Evolutionary conservation across 2,888 invertebrate genomes (phyloP), one percentile per base, ranked within the genome.

Genomic region (Metopia argyrocephala): DNA sequence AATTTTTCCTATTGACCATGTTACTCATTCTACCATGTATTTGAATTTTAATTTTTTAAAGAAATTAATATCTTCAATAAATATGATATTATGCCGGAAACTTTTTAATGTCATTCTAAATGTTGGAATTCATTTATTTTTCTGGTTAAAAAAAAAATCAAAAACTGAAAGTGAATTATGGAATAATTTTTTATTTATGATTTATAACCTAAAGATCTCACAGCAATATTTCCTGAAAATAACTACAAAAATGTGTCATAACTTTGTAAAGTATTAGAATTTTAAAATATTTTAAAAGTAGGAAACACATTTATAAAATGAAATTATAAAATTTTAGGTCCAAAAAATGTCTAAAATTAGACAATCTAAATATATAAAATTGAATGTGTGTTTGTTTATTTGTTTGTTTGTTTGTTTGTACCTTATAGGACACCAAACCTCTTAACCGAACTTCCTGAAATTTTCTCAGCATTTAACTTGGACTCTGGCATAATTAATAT

Each of bases 201-300:
- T 79, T 79, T 76, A 79, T 71, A 52, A 12, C n/a, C 61, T 59
- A 48, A 50, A 50, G 75, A 56, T 56, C 70, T 71, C 38, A 79
- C 46, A 20, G 31, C 61, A 56, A 66, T 21, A 38, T 9, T 48
- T 38, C 7, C 4, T 7, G 20, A n/a, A 21, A 4, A 31, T 28
- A 15, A 1, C 21, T 5, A 28, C 5, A 28, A 25, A 15, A 15
- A 31, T 20, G 5, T 38, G 9, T 38, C 15, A 38, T 38, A 12
- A 38, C 38, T 38, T 38, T 9, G 12, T 38, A 38, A 73, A 38
- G 48, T 31, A 50, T 74, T 38, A 12, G 3, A 12, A 20, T 0
- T 59, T n/a, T n/a, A n/a, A n/a, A n/a, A n/a, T n/a, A n/a, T n/a
- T n/a, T n/a, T n/a, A n/a, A n/a, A n/a, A n/a, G n/a, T n/a, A n/a